Evolutionary conservation across 2,113 vertebrate species (phyloP).

Genomic region (Macroglossus sobrinus): DNA sequence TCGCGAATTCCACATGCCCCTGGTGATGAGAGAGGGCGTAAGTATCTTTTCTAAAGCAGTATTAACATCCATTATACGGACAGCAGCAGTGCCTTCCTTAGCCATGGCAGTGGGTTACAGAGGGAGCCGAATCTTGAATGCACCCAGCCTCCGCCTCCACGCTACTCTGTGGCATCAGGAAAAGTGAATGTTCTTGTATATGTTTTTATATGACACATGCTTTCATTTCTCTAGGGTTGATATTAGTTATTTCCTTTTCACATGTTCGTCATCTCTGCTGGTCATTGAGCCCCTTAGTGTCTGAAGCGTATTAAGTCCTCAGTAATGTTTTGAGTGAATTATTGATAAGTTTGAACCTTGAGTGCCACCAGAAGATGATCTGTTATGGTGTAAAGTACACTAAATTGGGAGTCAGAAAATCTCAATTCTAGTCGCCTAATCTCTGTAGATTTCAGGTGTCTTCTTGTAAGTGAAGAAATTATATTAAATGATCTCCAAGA

Average conservation of each 20-base stretch:
- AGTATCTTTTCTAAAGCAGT: no score
- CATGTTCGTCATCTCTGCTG: background rate
- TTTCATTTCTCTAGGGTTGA: slow-evolving; percentile 19
- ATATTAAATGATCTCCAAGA: background rate
- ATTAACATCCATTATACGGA: no score
- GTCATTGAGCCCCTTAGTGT: background rate
- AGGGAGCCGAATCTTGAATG: no score
- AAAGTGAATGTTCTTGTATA: no score
- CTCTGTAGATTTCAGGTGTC: background rate
- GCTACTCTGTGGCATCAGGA: no score
- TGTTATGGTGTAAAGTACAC: background rate
- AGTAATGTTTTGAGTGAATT: slow-evolving; percentile 10
- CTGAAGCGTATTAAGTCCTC: background rate
- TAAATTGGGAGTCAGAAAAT: background rate
- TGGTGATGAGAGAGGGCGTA: no score
- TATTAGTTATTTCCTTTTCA: background rate
- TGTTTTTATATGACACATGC: background rate
- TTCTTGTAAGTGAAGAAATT: background rate
- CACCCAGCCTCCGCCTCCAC: no score
- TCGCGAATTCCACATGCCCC: no score
- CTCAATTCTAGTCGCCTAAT: background rate
- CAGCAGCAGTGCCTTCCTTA: no score
- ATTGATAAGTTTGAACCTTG: background rate
- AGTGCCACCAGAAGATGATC: background rate
- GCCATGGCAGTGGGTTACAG: no score